phyloP scores from a whole-genome alignment of 2,888 invertebrate species.

The Volucella inflata region DNA sequence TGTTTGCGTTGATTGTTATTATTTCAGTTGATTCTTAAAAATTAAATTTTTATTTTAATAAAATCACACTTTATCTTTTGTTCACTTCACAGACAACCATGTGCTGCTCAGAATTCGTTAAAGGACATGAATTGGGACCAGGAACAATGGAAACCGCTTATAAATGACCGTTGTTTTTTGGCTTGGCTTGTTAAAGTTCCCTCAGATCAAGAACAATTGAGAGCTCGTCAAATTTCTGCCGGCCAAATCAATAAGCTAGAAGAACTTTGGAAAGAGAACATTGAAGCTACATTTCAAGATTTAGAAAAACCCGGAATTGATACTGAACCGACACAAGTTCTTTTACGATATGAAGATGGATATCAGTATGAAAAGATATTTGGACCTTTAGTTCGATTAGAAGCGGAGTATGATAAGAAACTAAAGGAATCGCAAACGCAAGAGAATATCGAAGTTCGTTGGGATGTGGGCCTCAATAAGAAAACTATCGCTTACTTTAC shows the following conservation, averaged over 20 bases:
- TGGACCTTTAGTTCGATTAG: conserved; percentile 97
- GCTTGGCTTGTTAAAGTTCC: conserved; percentile 99
- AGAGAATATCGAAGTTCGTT: conserved; percentile 98
- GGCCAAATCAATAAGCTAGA: conserved; percentile 99
- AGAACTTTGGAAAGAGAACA: conserved; percentile 99
- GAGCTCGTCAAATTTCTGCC: conserved; percentile 98
- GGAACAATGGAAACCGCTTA: conserved; percentile 99
- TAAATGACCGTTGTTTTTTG: conserved; percentile 97
- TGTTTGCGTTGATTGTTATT: too few species aligned
- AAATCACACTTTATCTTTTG: not conserved
- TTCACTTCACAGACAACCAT: conserved; percentile 89
- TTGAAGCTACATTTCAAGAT: conserved; percentile 98
- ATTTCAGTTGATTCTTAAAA: too few species aligned
- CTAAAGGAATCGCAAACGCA: conserved; percentile 99
- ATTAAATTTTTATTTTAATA: not conserved
- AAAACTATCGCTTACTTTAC: conserved; percentile 99
- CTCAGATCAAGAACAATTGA: conserved; percentile 96
- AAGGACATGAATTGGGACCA: conserved; percentile 99
- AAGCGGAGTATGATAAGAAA: conserved; percentile 99
- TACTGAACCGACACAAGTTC: conserved; percentile 95
- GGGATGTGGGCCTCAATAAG: conserved; percentile 99
- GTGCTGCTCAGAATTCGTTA: conserved; percentile 97
- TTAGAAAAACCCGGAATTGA: conserved; percentile 99
- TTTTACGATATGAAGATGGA: conserved; percentile 96
- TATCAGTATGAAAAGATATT: conserved; percentile 99